Conservation (phyloP, 2,113 vertebrate genomes). For the Zapornia atra region DNA sequence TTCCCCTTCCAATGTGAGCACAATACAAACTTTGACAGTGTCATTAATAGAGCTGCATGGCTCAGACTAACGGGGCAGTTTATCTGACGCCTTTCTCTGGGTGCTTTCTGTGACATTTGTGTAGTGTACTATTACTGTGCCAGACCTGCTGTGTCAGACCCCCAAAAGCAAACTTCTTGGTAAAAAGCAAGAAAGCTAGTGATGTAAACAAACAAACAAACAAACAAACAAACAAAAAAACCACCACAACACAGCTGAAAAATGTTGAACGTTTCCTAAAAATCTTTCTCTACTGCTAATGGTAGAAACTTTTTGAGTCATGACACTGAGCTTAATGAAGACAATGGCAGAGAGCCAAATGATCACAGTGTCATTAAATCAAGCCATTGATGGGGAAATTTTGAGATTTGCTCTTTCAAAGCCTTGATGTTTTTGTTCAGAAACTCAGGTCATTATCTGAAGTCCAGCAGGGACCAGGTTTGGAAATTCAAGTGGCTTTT, state of each 20-base stretch:
- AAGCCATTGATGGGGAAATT: neutral
- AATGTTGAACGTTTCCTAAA: neutral
- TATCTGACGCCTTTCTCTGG: neutral
- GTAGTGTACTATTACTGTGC: neutral
- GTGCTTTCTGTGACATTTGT: neutral
- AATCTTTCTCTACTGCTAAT: neutral
- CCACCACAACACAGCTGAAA: neutral
- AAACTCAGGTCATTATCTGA: neutral
- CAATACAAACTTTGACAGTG: conserved; percentile 37
- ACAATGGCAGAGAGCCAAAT: neutral
- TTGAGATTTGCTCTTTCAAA: neutral
- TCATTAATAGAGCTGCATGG: conserved; percentile 39
- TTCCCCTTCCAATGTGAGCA: conserved; percentile 50
- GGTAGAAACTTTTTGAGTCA: neutral
- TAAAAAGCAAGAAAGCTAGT: neutral
- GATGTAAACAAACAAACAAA: neutral
- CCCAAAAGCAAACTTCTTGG: neutral
- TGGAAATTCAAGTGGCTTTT: neutral
- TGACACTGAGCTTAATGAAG: neutral
- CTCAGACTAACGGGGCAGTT: neutral
- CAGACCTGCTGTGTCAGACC: neutral
- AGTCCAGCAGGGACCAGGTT: neutral
- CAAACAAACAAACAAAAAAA: neutral
- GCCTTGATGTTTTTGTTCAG: neutral
- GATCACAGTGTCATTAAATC: neutral